A percentile compares a stretch with the other conserved stretches of the same genome.
Evolutionary conservation across 2,888 invertebrate genomes (phyloP).

Genomic region (Euspilapteryx auroguttella): DNA sequence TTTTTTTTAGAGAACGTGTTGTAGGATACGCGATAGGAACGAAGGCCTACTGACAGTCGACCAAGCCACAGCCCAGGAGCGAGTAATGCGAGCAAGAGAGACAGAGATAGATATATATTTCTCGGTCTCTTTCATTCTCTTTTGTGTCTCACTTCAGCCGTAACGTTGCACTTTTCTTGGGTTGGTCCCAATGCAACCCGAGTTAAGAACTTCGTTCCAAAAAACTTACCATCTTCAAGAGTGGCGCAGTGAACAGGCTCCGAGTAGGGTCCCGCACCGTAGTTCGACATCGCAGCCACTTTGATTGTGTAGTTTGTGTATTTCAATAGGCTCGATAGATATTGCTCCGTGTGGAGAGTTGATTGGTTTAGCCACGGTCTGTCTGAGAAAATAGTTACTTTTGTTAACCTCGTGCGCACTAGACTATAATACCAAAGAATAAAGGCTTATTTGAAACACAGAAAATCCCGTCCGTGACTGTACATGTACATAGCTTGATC

Average conservation of each 20-base stretch:
- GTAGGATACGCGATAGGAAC: too few relatives aligned
- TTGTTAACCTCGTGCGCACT: neutral
- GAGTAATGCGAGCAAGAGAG: too few relatives aligned
- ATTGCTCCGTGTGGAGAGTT: constrained; percentile 74
- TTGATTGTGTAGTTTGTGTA: constrained; percentile 87
- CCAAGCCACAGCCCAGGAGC: too few relatives aligned
- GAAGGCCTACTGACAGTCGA: too few relatives aligned
- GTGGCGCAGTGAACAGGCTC: constrained; percentile 78
- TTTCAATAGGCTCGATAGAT: constrained; percentile 75
- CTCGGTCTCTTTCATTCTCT: too few relatives aligned
- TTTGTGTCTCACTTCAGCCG: too few relatives aligned
- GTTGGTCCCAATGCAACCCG: too few relatives aligned
- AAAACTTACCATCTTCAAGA: constrained; percentile 79
- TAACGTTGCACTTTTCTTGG: too few relatives aligned
- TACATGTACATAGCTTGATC: neutral
- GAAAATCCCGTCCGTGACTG: neutral
- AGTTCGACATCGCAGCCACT: constrained; percentile 81
- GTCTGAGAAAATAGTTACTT: constrained; percentile 18
- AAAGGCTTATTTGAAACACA: neutral
- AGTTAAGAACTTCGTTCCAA: too few relatives aligned
- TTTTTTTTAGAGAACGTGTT: too few relatives aligned
- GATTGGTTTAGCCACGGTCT: constrained; percentile 46
- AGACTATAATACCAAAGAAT: neutral
- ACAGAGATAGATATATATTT: too few relatives aligned
- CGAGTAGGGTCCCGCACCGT: constrained; percentile 80